Conservation (phyloP, 2,888 invertebrate species). For the Malachius bipustulatus region DNA sequence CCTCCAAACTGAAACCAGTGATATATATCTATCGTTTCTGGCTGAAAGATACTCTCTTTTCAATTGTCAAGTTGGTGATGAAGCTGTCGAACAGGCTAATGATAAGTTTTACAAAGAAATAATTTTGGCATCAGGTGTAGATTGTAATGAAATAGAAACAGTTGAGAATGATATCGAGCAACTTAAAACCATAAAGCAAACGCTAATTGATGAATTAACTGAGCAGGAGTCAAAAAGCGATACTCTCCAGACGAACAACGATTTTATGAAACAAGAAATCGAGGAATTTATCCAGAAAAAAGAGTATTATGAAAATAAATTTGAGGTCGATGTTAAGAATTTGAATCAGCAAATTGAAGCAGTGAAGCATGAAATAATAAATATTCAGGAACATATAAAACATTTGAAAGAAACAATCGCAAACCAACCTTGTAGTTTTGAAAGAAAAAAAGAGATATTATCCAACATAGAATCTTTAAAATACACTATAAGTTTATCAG, state of each 20-base stretch:
- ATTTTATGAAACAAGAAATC: background rate
- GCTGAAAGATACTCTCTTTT: background rate
- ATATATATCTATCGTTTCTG: too few species aligned
- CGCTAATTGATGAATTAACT: background rate
- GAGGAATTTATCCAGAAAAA: too few species aligned
- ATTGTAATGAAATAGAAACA: too few species aligned
- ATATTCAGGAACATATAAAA: background rate
- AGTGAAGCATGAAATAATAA: background rate
- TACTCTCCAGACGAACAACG: background rate
- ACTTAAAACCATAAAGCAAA: background rate
- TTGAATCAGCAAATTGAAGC: background rate
- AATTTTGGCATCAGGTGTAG: background rate
- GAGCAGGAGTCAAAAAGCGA: background rate
- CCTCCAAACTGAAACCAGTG: background rate
- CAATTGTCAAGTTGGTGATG: background rate
- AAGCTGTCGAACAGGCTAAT: background rate
- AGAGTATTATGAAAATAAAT: conserved; percentile 1
- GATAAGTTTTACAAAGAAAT: background rate
- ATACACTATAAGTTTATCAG: background rate
- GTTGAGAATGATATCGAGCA: background rate
- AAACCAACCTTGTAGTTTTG: background rate
- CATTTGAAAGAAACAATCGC: background rate
- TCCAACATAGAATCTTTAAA: background rate
- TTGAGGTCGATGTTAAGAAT: background rate
- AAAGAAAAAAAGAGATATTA: background rate